These are phyloP conservation scores for Amphiprion percula DNA, from an alignment of 2,113 vertebrate genomes.

Conservation along the genomic window DNA sequence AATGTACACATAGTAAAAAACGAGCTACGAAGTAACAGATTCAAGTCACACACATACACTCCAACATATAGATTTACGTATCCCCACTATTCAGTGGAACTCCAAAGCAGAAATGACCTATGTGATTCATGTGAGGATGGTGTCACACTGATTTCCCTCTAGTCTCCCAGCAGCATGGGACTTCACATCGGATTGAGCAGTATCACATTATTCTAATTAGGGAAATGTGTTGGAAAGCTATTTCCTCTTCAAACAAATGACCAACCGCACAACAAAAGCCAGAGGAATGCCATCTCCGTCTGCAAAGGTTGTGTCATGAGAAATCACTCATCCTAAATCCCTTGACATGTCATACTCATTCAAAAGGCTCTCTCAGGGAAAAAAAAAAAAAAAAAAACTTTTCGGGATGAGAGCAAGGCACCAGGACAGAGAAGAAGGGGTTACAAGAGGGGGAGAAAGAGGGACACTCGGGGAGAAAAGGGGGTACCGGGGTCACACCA, in stretches of 20 bases:
- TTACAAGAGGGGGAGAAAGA: conserved; percentile 63
- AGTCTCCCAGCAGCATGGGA: conserved; percentile 80
- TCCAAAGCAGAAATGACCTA: conserved; percentile 43
- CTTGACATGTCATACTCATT: conserved; percentile 67
- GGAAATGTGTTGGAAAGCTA: conserved; percentile 82
- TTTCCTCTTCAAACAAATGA: conserved; percentile 78
- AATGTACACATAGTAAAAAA: background rate
- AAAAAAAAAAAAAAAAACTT: conserved; percentile 34
- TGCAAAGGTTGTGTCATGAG: conserved; percentile 77
- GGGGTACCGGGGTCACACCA: conserved; percentile 75
- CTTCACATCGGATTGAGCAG: conserved; percentile 69
- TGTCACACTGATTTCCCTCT: conserved; percentile 67
- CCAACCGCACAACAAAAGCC: conserved; percentile 73
- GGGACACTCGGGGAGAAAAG: conserved; percentile 63
- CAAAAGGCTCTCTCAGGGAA: conserved; percentile 42
- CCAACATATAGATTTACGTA: conserved; percentile 30
- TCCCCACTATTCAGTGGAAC: conserved; percentile 23
- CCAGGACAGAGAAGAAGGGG: conserved; percentile 69
- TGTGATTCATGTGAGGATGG: conserved; percentile 66
- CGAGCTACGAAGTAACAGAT: background rate
- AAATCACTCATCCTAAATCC: conserved; percentile 79
- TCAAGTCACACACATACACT: conserved; percentile 8
- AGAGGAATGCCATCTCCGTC: conserved; percentile 72
- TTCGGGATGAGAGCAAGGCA: conserved; percentile 56
- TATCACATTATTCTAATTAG: conserved; percentile 82